phyloP scores from a whole-genome alignment of 2,113 vertebrate genomes.

The Nannospalax galili region DNA sequence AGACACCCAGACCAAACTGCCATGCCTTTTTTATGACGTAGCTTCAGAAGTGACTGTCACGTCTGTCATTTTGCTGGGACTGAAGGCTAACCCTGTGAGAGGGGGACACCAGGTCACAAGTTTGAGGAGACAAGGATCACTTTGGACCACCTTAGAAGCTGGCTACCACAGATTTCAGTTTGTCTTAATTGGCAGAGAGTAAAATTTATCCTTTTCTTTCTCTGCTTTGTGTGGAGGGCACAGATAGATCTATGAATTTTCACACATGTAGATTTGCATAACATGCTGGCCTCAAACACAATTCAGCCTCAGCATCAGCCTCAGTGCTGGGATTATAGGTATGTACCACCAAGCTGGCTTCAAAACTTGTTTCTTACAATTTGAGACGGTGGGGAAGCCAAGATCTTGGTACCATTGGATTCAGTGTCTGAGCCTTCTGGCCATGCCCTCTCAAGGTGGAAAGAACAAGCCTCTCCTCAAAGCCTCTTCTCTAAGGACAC shows the following conservation, averaged over 20 bases:
- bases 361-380: too few species aligned
- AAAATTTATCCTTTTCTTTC: background rate
- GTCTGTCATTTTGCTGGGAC: background rate
- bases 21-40: background rate
- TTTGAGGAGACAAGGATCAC: background rate
- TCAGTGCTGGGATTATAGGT: background rate
- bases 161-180: background rate
- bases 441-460: too few species aligned
- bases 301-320: background rate
- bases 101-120: background rate
- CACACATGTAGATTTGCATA: conserved; percentile 52
- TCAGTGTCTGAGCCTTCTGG: too few species aligned
- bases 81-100: background rate
- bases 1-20: background rate
- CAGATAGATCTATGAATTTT: conserved; percentile 55
- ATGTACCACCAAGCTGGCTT: background rate
- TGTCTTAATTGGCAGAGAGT: background rate
- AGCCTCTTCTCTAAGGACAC: background rate
- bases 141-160: background rate
- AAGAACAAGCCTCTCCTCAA: background rate
- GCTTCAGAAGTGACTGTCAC: background rate
- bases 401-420: too few species aligned
- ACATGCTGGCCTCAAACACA: background rate
- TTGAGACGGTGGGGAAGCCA: too few species aligned
- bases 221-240: background rate